A percentile compares a stretch with the other conserved stretches of the same genome.
Evolutionary conservation across 2,888 invertebrate species (phyloP).

Genomic region (Cerceris ruficornis): DNA sequence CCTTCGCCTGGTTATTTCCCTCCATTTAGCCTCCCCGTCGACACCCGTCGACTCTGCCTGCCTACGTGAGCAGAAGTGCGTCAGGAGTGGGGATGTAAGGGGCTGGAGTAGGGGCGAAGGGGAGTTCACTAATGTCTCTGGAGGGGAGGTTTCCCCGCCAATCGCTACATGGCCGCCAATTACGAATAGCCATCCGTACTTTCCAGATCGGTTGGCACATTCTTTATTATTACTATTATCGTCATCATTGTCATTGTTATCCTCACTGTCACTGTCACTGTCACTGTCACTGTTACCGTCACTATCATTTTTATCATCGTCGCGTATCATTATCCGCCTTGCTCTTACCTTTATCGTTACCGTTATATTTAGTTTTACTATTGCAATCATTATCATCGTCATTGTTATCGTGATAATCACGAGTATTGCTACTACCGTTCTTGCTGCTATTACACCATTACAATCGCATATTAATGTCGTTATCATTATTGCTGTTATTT

Average conservation of each 20-base stretch:
- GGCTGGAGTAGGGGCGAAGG: conserved; percentile 39
- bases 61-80: conserved; percentile 55
- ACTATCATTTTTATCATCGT: too few relatives aligned
- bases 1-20: conserved; percentile 55
- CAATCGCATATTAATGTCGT: too few relatives aligned
- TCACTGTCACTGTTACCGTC: too few relatives aligned
- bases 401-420: too few relatives aligned
- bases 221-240: conserved; percentile 21
- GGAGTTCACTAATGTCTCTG: conserved; percentile 17
- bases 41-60: conserved; percentile 54
- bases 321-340: too few relatives aligned
- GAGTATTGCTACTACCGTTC: too few relatives aligned
- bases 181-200: conserved; percentile 52
- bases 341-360: too few relatives aligned
- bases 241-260: background rate
- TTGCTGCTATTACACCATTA: too few relatives aligned
- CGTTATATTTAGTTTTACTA: too few relatives aligned
- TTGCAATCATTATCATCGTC: too few relatives aligned
- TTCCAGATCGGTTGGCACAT: background rate
- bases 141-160: conserved; percentile 58
- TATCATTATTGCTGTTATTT: too few relatives aligned
- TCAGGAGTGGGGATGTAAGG: conserved; percentile 50
- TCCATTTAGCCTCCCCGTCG: conserved; percentile 62
- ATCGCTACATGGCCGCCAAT: conserved; percentile 67
- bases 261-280: background rate